phyloP scores from a whole-genome alignment of 2,888 invertebrate genomes.

The Gortyna flavago region DNA sequence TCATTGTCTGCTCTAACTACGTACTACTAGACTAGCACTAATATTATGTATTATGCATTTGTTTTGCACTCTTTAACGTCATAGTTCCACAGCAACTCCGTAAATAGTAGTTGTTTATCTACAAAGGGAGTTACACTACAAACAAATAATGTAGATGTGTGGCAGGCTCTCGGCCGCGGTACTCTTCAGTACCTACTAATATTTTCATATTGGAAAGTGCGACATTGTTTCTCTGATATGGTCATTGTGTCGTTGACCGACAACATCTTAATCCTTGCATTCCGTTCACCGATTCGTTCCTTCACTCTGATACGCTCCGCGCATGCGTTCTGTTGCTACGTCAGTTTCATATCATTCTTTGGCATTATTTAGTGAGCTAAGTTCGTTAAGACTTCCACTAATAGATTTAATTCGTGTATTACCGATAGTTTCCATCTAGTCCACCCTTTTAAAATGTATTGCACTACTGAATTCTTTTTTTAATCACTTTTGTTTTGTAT shows the following conservation, averaged over 20 bases:
- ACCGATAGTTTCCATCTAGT: constrained; percentile 64
- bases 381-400: constrained; percentile 78
- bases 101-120: constrained; percentile 79
- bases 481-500: constrained; percentile 64
- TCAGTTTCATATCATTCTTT: constrained; percentile 86
- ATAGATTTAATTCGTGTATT: constrained; percentile 64
- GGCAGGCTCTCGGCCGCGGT: constrained; percentile 66
- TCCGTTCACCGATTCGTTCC: constrained; percentile 77
- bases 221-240: constrained; percentile 67
- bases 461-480: constrained; percentile 78
- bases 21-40: constrained; percentile 87
- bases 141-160: constrained; percentile 75
- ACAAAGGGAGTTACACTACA: constrained; percentile 81
- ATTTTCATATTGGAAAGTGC: constrained; percentile 66
- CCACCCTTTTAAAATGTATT: constrained; percentile 78
- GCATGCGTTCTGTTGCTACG: constrained; percentile 76
- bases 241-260: constrained; percentile 74
- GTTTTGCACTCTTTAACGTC: constrained; percentile 77
- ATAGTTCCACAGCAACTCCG: constrained; percentile 80
- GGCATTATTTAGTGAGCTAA: constrained; percentile 89
- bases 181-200: constrained; percentile 42
- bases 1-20: constrained; percentile 79
- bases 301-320: constrained; percentile 78
- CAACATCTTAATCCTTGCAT: constrained; percentile 77
- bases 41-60: constrained; percentile 85